Conservation (phyloP, 1,140 invertebrate genomes). For the Pseudomyrmex flavicornis region DNA sequence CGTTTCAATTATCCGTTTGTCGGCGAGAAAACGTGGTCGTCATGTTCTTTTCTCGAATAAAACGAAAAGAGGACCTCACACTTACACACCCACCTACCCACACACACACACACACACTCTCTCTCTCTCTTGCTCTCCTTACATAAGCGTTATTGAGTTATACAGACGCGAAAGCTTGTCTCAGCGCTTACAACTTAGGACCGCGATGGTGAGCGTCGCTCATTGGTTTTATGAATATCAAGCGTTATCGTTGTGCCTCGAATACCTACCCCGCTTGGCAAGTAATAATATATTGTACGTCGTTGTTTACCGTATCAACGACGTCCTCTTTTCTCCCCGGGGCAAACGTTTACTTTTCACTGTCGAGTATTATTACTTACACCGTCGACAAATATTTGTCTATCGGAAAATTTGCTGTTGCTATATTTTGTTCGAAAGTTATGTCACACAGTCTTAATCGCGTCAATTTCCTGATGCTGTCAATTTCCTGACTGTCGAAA, state of each 20-base stretch:
- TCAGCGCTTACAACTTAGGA: constrained; percentile 28
- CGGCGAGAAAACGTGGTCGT: not conserved
- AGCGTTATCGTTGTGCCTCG: constrained; percentile 65
- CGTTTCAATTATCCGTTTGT: not conserved
- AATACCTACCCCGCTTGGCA: not conserved
- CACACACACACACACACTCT: no score
- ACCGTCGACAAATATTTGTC: constrained; percentile 65
- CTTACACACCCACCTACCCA: not conserved
- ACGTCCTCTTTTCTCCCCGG: constrained; percentile 58
- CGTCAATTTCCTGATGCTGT: not conserved
- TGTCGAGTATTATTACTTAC: constrained; percentile 68
- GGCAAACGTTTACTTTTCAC: constrained; percentile 72
- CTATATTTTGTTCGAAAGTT: constrained; percentile 54
- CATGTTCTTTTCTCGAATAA: constrained; percentile 13
- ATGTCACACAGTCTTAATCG: constrained; percentile 55
- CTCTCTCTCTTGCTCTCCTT: not conserved
- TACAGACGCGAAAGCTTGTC: constrained; percentile 40
- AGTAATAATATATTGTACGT: constrained; percentile 52
- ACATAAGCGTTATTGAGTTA: constrained; percentile 58
- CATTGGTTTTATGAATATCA: constrained; percentile 60
- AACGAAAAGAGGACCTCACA: constrained; percentile 18
- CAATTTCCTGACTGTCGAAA: not conserved
- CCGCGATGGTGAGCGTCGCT: constrained; percentile 18
- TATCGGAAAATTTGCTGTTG: constrained; percentile 67
- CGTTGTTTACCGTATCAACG: constrained; percentile 69